Percentiles rank a stretch among this genome's conserved stretches.
Evolutionary conservation across 2,113 vertebrate genomes (phyloP).

Genomic region (Nothocercus nigrocapillus): DNA sequence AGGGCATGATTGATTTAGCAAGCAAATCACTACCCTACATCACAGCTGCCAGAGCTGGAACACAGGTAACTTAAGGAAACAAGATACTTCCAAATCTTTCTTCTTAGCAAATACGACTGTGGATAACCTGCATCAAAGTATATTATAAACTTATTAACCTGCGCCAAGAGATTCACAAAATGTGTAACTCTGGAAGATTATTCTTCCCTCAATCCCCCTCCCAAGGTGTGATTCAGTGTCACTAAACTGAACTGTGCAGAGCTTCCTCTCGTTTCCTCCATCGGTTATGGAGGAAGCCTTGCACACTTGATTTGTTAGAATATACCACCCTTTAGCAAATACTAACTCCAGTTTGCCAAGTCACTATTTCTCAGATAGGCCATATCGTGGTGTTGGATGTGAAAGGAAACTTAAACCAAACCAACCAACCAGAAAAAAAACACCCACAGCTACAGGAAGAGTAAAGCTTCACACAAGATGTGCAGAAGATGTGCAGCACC

Average conservation of each 20-base stretch:
- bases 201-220: not conserved
- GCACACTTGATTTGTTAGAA: not conserved
- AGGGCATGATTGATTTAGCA: too few species aligned
- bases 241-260: not conserved
- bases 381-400: not conserved
- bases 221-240: not conserved
- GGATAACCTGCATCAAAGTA: too few species aligned
- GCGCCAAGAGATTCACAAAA: not conserved
- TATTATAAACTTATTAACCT: not conserved
- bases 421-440: not conserved
- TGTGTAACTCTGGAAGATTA: not conserved
- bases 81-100: too few species aligned
- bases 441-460: not conserved
- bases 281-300: rapidly evolving
- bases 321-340: not conserved
- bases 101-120: too few species aligned
- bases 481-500: not conserved
- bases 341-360: not conserved
- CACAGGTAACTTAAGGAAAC: too few species aligned
- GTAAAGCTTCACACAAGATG: not conserved
- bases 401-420: not conserved
- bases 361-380: not conserved
- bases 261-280: not conserved
- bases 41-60: too few species aligned
- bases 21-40: too few species aligned